Percentiles rank a stretch among this genome's conserved stretches.
phyloP scores from a whole-genome alignment of 2,113 vertebrate species.

The Nannospalax galili region DNA sequence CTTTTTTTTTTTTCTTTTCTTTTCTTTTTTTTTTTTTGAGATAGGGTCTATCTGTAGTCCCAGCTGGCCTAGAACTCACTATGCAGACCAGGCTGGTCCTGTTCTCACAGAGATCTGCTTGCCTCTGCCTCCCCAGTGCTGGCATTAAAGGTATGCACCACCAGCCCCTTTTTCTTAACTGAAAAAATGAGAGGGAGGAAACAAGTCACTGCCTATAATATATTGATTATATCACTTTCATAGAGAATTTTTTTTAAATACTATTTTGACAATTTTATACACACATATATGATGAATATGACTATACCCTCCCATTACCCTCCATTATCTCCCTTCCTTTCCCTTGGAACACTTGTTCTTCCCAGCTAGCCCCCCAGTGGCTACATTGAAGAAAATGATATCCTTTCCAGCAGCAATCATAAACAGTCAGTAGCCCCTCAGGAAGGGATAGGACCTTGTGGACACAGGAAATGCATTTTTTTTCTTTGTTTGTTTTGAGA shows the following conservation, averaged over 20 bases:
- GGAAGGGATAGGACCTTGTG: background rate
- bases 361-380: background rate
- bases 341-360: background rate
- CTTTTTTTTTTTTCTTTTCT: too few relatives aligned
- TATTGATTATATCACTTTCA: background rate
- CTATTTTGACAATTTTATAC: background rate
- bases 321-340: background rate
- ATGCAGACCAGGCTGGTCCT: too few relatives aligned
- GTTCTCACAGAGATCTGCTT: too few relatives aligned
- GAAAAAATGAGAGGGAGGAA: background rate
- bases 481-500: too few relatives aligned
- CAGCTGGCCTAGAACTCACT: too few relatives aligned
- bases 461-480: background rate
- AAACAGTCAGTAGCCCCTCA: background rate
- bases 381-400: background rate
- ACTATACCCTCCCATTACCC: background rate
- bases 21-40: too few relatives aligned
- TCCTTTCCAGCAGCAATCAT: background rate
- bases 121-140: too few relatives aligned
- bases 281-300: background rate
- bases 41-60: too few relatives aligned
- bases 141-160: too few relatives aligned
- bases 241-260: background rate
- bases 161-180: background rate
- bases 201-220: background rate